phyloP scores from a whole-genome alignment of 2,113 vertebrate species.

The Melospiza georgiana region DNA sequence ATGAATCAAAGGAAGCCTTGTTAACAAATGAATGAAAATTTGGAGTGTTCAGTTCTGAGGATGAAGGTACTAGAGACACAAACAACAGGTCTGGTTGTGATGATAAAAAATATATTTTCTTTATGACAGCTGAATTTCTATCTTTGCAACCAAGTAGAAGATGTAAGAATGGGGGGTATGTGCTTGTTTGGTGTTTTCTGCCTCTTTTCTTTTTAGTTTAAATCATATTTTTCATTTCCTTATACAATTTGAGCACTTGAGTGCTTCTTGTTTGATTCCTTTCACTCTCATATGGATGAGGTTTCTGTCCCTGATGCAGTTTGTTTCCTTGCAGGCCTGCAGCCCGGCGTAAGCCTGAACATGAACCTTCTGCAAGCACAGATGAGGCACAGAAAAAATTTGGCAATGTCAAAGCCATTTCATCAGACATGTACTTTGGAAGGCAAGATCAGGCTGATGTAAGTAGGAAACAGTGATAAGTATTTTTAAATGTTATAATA shows the following conservation, averaged over 20 bases:
- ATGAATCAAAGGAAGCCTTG: background rate
- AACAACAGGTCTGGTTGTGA: background rate
- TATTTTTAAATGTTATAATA: background rate
- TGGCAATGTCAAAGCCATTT: slow-evolving; percentile 90
- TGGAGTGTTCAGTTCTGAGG: background rate
- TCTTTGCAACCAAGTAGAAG: background rate
- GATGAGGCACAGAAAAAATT: slow-evolving; percentile 93
- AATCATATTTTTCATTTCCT: background rate
- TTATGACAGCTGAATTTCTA: background rate
- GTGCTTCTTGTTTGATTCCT: background rate
- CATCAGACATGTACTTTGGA: slow-evolving; percentile 97
- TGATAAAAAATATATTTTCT: background rate
- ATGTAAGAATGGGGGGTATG: background rate
- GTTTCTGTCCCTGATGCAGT: background rate
- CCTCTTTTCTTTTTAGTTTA: background rate
- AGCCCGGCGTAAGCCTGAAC: slow-evolving; percentile 83
- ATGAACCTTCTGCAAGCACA: slow-evolving; percentile 25
- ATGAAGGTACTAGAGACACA: background rate
- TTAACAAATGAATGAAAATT: background rate
- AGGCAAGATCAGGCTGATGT: slow-evolving; percentile 89
- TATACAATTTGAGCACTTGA: background rate
- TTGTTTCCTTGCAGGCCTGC: slow-evolving; percentile 68
- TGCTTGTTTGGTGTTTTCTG: background rate
- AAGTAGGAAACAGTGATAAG: background rate
- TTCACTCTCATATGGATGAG: background rate